Conservation (phyloP, 2,113 vertebrate species). For the Etheostoma spectabile region DNA sequence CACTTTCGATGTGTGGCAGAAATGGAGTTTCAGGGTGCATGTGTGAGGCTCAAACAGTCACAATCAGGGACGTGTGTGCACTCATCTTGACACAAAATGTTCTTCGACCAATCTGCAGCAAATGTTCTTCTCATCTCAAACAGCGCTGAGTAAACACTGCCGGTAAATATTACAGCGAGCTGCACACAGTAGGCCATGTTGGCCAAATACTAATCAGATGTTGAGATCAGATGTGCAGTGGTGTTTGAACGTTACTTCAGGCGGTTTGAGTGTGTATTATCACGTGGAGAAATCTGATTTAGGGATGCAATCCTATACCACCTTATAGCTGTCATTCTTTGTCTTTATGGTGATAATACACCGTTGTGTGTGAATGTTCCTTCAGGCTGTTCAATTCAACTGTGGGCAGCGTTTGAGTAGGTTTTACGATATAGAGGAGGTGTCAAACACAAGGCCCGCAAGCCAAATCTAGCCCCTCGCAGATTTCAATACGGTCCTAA, state of each 20-base stretch:
- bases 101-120: background rate
- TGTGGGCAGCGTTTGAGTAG: too few relatives aligned
- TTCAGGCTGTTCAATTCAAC: too few relatives aligned
- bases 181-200: background rate
- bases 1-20: slow-evolving; percentile 1
- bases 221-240: slow-evolving; percentile 7
- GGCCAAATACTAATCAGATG: slow-evolving; percentile 19
- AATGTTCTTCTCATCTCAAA: slow-evolving; percentile 28
- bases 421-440: too few relatives aligned
- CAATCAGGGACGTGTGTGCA: slow-evolving; percentile 8
- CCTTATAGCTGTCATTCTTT: background rate
- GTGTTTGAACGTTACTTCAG: slow-evolving; percentile 2
- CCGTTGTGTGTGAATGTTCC: too few relatives aligned
- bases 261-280: background rate
- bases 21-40: slow-evolving; percentile 11
- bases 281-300: background rate
- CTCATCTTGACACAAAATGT: slow-evolving; percentile 27
- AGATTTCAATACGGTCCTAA: too few relatives aligned
- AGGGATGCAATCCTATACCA: background rate
- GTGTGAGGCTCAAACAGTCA: slow-evolving; percentile 10
- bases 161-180: background rate
- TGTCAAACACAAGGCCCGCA: too few relatives aligned
- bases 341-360: background rate
- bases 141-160: slow-evolving; percentile 24
- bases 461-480: too few relatives aligned